Base-by-base conservation (phyloP, 1,140 invertebrate species). In the Eriosoma lanigerum region DNA sequence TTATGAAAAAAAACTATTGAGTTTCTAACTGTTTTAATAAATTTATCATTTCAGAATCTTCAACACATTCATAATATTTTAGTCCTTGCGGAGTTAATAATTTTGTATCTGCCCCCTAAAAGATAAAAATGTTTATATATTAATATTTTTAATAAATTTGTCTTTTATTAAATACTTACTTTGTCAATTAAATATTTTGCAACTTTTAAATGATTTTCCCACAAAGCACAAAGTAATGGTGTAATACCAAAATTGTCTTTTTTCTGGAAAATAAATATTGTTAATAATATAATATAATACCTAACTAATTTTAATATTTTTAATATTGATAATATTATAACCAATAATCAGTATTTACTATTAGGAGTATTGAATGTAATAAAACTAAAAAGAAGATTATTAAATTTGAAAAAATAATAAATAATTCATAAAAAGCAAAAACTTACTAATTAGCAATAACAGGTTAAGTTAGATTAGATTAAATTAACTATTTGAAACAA, bases 241-340 rank as follows among this genome's bases (percentile, higher is more conserved):
- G 75, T 78, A 26, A 78, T 78, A 17, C 75, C 75, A 62, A 78
- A 78, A 26, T 62, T 62, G 29, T 78, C 75, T 60, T 78, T 78
- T 19, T 48, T 78, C 75, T 78, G 26, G 26, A 78, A 78, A 21
- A 60, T n/a, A 21, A 58, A 50, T 29, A 52, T 1, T 50, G 19
- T 52, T 44, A 13, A 21, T 32, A 64, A 64, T n/a, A 0, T 38
- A 3, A 12, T 12, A 62, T 5, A 29, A 2, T n/a, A 32, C 26
- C 8, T 29, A 62, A 19, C 29, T 26, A 1, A 62, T 62, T 26
- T 32, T 17, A 62, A n/a, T n/a, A n/a, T n/a, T n/a, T n/a, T n/a
- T n/a, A n/a, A n/a, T n/a, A n/a, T n/a, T n/a, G n/a, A n/a, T n/a
- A n/a, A n/a, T n/a, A n/a, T n/a, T n/a, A n/a, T n/a, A n/a, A n/a